Evolutionary conservation across 2,797 vertebrate species (phyloP).

Genomic region (Tadarida brasiliensis): DNA sequence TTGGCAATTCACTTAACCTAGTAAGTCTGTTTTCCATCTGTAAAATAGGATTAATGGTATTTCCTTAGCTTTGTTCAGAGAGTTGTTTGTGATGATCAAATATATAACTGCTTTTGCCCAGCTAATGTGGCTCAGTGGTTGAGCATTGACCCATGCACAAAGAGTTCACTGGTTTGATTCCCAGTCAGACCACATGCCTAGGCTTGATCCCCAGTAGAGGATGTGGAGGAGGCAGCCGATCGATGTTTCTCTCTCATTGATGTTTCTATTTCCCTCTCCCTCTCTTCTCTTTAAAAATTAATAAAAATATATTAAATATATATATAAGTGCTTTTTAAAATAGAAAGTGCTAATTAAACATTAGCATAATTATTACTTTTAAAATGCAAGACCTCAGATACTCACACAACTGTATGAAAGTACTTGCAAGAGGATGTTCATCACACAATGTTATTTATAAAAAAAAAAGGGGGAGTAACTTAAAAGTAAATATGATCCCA

Average conservation of each 20-base stretch:
- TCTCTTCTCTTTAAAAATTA: too few relatives aligned
- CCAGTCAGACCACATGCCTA: too few relatives aligned
- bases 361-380: slow-evolving; percentile 21
- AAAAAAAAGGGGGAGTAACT: background rate
- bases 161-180: too few relatives aligned
- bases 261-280: too few relatives aligned
- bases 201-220: too few relatives aligned
- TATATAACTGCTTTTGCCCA: too few relatives aligned
- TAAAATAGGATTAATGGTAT: slow-evolving; percentile 9
- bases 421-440: slow-evolving; percentile 15
- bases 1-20: background rate
- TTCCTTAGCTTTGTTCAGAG: background rate
- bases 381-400: background rate
- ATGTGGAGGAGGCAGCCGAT: too few relatives aligned
- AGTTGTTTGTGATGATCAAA: too few relatives aligned
- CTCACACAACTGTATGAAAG: background rate
- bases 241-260: too few relatives aligned
- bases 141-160: too few relatives aligned
- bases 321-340: background rate
- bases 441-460: background rate
- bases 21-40: background rate
- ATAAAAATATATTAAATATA: too few relatives aligned
- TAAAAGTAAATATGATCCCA: slow-evolving; percentile 9
- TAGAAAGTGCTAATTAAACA: background rate
- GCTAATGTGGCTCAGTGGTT: too few relatives aligned